Evolutionary conservation across 2,888 invertebrate species (phyloP).

Genomic region (Sarcophaga carnaria): DNA sequence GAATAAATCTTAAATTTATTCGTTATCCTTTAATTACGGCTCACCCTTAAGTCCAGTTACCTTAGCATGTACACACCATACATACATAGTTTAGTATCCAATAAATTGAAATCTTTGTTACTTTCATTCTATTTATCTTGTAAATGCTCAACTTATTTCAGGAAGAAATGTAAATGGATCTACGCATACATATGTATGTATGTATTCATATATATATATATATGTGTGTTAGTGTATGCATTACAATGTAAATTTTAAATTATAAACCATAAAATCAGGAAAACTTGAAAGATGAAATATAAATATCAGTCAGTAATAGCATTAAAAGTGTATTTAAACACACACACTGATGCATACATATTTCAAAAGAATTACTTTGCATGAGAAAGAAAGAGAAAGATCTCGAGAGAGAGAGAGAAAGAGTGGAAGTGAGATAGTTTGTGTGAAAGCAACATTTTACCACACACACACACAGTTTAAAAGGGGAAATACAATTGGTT

Average conservation of each 20-base stretch:
- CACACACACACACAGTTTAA: conserved; percentile 17
- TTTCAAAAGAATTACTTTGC: too few relatives aligned
- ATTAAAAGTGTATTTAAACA: conserved; percentile 70
- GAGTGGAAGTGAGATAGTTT: neutral
- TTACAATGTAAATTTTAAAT: conserved; percentile 46
- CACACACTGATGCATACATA: neutral
- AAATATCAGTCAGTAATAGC: conserved; percentile 51
- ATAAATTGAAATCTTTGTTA: conserved; percentile 43
- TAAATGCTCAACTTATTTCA: conserved; percentile 18
- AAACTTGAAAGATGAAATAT: conserved; percentile 44
- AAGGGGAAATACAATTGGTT: conserved; percentile 65
- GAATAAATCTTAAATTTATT: too few relatives aligned
- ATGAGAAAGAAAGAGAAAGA: too few relatives aligned
- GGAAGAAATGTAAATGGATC: neutral
- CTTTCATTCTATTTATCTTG: conserved; percentile 2
- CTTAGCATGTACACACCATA: neutral
- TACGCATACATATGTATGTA: neutral
- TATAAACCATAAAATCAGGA: conserved; percentile 61
- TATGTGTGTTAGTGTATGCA: neutral
- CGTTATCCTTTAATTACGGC: neutral
- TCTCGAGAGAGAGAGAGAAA: too few relatives aligned
- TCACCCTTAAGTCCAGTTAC: conserved; percentile 26
- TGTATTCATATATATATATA: neutral
- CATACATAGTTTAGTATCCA: conserved; percentile 14
- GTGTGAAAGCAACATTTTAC: conserved; percentile 37